Evolutionary conservation across 2,797 vertebrate species (phyloP).

Genomic region (Basileuterus tristriatus): DNA sequence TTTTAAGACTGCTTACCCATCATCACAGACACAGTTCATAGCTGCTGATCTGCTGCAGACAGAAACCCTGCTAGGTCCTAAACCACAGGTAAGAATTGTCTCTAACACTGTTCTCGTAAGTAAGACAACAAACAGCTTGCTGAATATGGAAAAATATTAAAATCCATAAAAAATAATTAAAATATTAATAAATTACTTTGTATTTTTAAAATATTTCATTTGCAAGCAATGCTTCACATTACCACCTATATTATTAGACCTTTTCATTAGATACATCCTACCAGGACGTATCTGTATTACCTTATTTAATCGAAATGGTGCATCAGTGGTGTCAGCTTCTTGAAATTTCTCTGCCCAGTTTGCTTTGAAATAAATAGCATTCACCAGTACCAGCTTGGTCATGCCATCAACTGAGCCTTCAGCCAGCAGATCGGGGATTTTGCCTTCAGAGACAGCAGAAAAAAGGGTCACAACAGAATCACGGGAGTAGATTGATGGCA

Average conservation of each 20-base stretch:
- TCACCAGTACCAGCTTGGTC: constrained; percentile 86
- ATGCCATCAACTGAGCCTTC: constrained; percentile 70
- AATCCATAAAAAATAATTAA: background rate
- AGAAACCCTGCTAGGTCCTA: background rate
- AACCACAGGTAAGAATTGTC: background rate
- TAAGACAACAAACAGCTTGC: background rate
- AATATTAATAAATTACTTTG: background rate
- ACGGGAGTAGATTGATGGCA: too few relatives aligned
- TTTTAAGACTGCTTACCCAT: background rate
- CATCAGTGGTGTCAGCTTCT: constrained; percentile 74
- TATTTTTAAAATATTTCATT: background rate
- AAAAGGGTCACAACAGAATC: background rate
- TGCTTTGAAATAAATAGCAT: constrained; percentile 94
- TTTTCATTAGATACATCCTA: background rate
- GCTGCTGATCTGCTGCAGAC: background rate
- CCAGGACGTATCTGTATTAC: constrained; percentile 36
- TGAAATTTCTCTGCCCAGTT: constrained; percentile 84
- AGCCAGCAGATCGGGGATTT: constrained; percentile 87
- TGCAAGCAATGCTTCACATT: background rate
- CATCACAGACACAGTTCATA: background rate
- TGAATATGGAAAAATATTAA: background rate
- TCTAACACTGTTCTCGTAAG: background rate
- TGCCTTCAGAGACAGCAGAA: constrained; percentile 75
- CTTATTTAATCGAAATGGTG: constrained; percentile 82
- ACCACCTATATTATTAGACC: background rate